Evolutionary conservation across 2,888 invertebrate species (phyloP).

Genomic region (Alentia gelatinosa): DNA sequence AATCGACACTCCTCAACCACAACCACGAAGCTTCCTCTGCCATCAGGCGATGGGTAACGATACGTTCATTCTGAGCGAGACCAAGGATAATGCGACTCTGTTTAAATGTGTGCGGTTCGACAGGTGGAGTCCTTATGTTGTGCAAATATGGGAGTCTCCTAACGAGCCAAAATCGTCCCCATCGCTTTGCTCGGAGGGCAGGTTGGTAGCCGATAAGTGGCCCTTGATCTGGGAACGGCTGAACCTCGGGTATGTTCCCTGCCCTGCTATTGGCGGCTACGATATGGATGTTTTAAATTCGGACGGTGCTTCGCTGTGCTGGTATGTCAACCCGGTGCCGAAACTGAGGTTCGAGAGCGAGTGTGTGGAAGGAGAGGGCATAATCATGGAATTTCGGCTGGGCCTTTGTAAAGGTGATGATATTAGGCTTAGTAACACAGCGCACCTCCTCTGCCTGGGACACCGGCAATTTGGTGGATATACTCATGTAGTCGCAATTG

Average conservation of each 20-base stretch:
- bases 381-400: neutral
- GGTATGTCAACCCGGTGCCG: neutral
- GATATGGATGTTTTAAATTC: constrained; percentile 7
- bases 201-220: neutral
- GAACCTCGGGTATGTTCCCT: neutral
- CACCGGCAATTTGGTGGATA: neutral
- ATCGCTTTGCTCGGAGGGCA: neutral
- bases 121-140: neutral
- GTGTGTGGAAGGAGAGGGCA: constrained; percentile 20
- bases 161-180: neutral
- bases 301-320: neutral
- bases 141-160: neutral
- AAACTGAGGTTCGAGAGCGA: constrained; percentile 24
- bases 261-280: constrained; percentile 12
- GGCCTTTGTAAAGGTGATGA: constrained; percentile 5
- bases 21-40: neutral
- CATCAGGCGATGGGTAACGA: neutral
- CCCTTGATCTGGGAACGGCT: neutral
- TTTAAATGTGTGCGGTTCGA: constrained; percentile 7
- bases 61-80: neutral
- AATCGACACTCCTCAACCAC: neutral
- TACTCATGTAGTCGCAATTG: neutral
- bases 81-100: neutral
- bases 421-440: neutral
- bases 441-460: neutral